phyloP scores from a whole-genome alignment of 1,140 invertebrate genomes.

The Caenorhabditis latens region DNA sequence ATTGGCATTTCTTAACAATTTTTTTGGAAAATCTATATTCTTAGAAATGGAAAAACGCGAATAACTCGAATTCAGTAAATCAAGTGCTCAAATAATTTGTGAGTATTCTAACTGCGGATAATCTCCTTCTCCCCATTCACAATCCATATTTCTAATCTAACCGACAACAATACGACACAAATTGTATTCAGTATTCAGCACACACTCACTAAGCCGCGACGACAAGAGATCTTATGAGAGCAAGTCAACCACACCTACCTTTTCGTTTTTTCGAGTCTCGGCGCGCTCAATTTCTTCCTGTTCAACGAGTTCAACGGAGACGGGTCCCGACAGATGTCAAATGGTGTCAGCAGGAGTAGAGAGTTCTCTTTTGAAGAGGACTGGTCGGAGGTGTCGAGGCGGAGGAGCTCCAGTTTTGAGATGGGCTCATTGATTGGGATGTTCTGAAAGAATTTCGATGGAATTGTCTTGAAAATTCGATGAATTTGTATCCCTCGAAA shows the following conservation, averaged over 20 bases:
- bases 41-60: too few species aligned
- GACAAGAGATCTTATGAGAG: too few species aligned
- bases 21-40: too few species aligned
- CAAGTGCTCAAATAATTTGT: background rate
- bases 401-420: slow-evolving; percentile 42
- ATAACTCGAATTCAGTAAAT: too few species aligned
- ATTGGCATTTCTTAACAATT: too few species aligned
- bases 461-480: too few species aligned
- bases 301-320: slow-evolving; percentile 34
- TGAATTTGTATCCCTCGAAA: background rate
- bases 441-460: background rate
- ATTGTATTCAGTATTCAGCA: background rate
- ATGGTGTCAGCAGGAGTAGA: background rate
- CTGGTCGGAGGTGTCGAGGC: background rate
- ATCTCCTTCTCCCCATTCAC: background rate
- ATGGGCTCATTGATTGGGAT: background rate
- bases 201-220: background rate
- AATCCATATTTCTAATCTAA: background rate
- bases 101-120: background rate
- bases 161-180: slow-evolving; percentile 18
- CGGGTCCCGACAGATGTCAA: slow-evolving; percentile 23
- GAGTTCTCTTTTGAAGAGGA: slow-evolving; percentile 44
- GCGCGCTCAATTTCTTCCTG: slow-evolving; percentile 49
- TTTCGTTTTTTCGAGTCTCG: slow-evolving; percentile 47
- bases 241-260: slow-evolving; percentile 13